Evolutionary conservation across 2,113 vertebrate genomes (phyloP).

Genomic region (Chlamydotis undulata): DNA sequence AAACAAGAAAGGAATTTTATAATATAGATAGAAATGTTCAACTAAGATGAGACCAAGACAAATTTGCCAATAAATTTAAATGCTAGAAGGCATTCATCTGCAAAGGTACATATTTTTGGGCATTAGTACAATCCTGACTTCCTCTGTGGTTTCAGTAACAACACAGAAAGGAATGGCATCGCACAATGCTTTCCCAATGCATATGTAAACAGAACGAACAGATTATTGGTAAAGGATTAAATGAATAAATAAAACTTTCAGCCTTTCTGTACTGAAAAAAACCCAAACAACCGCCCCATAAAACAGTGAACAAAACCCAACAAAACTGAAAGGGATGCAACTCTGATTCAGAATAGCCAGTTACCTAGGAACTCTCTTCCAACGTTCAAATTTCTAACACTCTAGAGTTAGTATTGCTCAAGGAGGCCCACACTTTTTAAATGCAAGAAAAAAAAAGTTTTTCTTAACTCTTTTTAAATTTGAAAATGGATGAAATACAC

Average conservation of each 20-base stretch:
- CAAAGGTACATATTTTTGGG: background rate
- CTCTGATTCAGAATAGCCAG: background rate
- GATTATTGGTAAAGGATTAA: background rate
- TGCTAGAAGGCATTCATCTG: background rate
- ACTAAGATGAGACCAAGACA: background rate
- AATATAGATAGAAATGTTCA: background rate
- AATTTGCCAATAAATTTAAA: constrained; percentile 9
- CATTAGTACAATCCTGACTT: background rate
- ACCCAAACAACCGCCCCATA: background rate
- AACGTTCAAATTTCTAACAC: background rate
- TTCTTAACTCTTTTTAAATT: background rate
- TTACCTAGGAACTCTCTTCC: background rate
- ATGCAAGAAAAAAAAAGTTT: background rate
- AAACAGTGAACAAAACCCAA: background rate
- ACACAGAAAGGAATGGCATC: background rate
- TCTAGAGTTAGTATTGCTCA: background rate
- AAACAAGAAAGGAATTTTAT: constrained; percentile 1
- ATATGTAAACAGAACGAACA: background rate
- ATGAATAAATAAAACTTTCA: background rate
- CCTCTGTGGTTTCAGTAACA: background rate
- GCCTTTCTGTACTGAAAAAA: background rate
- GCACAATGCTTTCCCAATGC: background rate
- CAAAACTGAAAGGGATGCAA: background rate
- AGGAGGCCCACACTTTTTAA: background rate
- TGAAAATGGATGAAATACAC: background rate